A percentile compares a stretch with the other conserved stretches of the same genome.
These are phyloP conservation scores for Megastigmus dorsalis DNA, from an alignment of 2,888 invertebrate species.

Conservation along the genomic window DNA sequence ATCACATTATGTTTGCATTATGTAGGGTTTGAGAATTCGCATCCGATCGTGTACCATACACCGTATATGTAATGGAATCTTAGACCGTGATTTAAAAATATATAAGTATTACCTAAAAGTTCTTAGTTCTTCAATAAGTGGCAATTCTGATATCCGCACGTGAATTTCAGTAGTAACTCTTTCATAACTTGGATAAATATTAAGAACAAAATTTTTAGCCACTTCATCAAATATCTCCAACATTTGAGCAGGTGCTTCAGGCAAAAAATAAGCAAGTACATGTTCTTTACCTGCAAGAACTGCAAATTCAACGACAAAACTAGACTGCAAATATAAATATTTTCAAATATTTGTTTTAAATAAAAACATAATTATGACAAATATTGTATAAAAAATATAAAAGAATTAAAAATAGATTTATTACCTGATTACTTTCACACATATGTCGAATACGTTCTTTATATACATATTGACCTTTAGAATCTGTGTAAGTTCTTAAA, in stretches of 20 bases:
- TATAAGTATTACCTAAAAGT: constrained; percentile 81
- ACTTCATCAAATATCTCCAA: constrained; percentile 96
- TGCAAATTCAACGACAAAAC: constrained; percentile 94
- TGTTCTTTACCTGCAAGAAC: constrained; percentile 93
- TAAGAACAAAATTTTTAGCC: constrained; percentile 93
- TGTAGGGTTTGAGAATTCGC: no score
- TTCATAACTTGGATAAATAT: constrained; percentile 96
- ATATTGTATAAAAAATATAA: neutral
- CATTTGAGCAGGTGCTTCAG: constrained; percentile 98
- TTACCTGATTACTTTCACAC: constrained; percentile 91
- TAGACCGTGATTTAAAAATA: no score
- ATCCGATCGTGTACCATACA: no score
- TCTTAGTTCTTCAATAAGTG: constrained; percentile 95
- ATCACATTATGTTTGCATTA: no score
- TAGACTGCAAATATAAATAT: constrained; percentile 77
- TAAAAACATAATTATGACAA: neutral
- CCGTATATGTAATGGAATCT: constrained; percentile 2
- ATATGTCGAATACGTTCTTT: constrained; percentile 94
- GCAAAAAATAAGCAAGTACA: constrained; percentile 96
- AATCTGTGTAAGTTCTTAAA: constrained; percentile 90
- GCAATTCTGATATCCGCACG: constrained; percentile 95
- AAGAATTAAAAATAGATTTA: no score
- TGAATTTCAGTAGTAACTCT: constrained; percentile 95
- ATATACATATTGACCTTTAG: constrained; percentile 90
- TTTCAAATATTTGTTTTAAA: constrained; percentile 10